Percentiles rank a stretch among this genome's conserved stretches.
phyloP scores from a whole-genome alignment of 2,888 invertebrate species.

The Keiferia lycopersicella region DNA sequence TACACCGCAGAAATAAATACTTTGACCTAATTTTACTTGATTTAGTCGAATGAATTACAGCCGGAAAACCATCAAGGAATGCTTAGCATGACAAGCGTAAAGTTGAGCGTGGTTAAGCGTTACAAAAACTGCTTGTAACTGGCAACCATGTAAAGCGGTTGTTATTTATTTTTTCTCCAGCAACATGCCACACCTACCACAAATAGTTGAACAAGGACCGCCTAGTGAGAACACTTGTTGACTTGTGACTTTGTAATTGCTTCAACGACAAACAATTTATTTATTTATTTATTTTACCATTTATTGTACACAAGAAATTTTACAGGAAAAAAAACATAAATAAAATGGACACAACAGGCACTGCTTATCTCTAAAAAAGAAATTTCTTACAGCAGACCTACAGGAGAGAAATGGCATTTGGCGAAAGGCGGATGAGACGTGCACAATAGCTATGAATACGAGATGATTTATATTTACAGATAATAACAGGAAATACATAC shows the following conservation, averaged over 20 bases:
- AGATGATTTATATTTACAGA: too few relatives aligned
- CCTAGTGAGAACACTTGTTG: conserved; percentile 59
- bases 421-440: too few relatives aligned
- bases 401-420: too few relatives aligned
- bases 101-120: neutral
- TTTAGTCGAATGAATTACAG: neutral
- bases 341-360: too few relatives aligned
- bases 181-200: conserved; percentile 17
- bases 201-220: conserved; percentile 35
- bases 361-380: too few relatives aligned
- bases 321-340: too few relatives aligned
- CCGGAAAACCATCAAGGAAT: neutral
- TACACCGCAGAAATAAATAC: neutral
- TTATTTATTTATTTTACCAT: conserved; percentile 39
- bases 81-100: conserved; percentile 9
- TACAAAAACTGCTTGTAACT: conserved; percentile 8
- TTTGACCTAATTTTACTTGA: neutral
- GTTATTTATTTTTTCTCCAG: conserved; percentile 1
- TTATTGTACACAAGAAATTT: too few relatives aligned
- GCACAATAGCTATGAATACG: too few relatives aligned
- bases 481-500: too few relatives aligned
- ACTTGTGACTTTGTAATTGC: conserved; percentile 52
- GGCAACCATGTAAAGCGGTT: conserved; percentile 6
- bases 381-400: too few relatives aligned
- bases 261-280: conserved; percentile 68